These are phyloP conservation scores for Eueremaeus valkanovi DNA, from an alignment of 2,888 invertebrate species.

Conservation along the genomic window DNA sequence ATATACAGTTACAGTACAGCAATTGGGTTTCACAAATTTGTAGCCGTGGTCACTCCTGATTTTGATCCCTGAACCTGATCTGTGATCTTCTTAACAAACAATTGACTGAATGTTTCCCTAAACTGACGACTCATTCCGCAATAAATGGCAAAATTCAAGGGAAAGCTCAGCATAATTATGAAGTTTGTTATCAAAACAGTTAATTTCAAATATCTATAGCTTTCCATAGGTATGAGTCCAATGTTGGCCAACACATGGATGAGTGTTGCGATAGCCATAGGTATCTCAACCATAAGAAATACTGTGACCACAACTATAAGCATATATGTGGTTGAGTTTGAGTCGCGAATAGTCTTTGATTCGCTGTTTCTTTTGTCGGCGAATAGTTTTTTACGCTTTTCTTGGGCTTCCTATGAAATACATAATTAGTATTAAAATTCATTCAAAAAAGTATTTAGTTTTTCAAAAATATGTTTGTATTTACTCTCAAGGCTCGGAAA, in stretches of 20 bases:
- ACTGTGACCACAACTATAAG: slow-evolving; percentile 80
- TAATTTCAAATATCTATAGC: slow-evolving; percentile 72
- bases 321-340: slow-evolving; percentile 82
- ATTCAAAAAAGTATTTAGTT: background rate
- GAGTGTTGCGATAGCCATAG: slow-evolving; percentile 73
- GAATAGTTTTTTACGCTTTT: slow-evolving; percentile 69
- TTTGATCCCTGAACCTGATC: background rate
- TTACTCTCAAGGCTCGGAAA: slow-evolving; percentile 69
- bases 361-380: slow-evolving; percentile 58
- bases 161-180: slow-evolving; percentile 66
- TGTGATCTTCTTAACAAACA: slow-evolving; percentile 56
- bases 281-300: slow-evolving; percentile 76
- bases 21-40: background rate
- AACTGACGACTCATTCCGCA: slow-evolving; percentile 94
- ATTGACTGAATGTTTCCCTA: slow-evolving; percentile 80
- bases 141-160: slow-evolving; percentile 87
- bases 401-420: slow-evolving; percentile 64
- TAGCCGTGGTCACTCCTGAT: background rate
- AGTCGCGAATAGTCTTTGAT: slow-evolving; percentile 55
- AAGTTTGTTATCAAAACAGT: slow-evolving; percentile 80
- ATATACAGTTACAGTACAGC: no score
- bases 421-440: no score
- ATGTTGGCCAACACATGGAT: slow-evolving; percentile 67
- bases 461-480: background rate
- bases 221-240: slow-evolving; percentile 51